phyloP scores from a whole-genome alignment of 1,140 invertebrate species.

The Papilio helenus region DNA sequence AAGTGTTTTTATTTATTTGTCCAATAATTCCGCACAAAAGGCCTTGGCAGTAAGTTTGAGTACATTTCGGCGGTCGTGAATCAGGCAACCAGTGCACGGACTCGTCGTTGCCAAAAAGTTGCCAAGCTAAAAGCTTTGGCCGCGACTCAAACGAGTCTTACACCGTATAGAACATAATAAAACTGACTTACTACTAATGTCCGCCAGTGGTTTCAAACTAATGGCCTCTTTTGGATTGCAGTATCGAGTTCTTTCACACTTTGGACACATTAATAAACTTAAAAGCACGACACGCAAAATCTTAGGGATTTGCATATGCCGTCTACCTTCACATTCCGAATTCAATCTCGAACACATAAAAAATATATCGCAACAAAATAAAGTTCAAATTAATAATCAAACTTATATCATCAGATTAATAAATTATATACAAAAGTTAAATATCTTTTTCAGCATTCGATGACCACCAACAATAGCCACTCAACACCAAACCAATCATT shows the following conservation, averaged over 20 bases:
- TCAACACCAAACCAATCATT: not conserved
- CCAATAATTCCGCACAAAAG: not conserved
- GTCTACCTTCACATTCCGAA: too few species aligned
- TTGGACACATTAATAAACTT: too few species aligned
- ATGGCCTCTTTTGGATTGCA: not conserved
- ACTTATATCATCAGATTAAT: not conserved
- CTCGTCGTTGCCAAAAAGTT: constrained; percentile 1
- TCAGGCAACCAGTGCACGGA: not conserved
- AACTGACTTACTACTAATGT: not conserved
- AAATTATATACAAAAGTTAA: not conserved
- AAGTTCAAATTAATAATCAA: not conserved
- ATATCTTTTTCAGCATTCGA: not conserved
- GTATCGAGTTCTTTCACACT: not conserved
- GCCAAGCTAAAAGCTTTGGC: constrained; percentile 6
- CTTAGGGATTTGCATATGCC: too few species aligned
- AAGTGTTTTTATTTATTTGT: not conserved
- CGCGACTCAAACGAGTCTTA: not conserved
- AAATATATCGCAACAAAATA: too few species aligned
- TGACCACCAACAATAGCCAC: not conserved
- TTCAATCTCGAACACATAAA: too few species aligned
- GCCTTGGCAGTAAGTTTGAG: constrained; percentile 3
- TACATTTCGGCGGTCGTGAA: not conserved
- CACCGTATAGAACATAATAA: not conserved
- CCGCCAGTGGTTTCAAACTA: not conserved
- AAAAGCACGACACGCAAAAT: too few species aligned